phyloP scores from a whole-genome alignment of 1,140 invertebrate genomes.

The Cherax quadricarinatus region DNA sequence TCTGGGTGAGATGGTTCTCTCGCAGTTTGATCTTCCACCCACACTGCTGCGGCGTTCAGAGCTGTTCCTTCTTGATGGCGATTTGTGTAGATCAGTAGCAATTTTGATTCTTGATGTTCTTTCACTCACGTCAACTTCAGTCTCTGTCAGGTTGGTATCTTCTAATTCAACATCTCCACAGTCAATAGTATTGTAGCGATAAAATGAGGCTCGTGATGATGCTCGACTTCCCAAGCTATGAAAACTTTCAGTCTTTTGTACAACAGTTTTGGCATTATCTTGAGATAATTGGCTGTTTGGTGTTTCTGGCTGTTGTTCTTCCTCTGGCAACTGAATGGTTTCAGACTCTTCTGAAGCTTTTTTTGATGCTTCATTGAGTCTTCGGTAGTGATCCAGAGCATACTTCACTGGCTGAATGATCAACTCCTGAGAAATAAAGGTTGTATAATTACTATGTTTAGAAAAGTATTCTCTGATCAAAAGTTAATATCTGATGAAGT shows the following conservation, averaged over 20 bases:
- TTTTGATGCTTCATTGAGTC: conserved; percentile 82
- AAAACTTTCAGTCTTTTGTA: conserved; percentile 65
- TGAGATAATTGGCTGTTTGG: conserved; percentile 75
- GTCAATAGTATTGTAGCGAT: conserved; percentile 50
- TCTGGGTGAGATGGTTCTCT: conserved; percentile 60
- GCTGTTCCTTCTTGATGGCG: conserved; percentile 54
- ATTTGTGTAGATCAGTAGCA: conserved; percentile 77
- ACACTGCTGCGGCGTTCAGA: conserved; percentile 60
- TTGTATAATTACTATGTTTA: background rate
- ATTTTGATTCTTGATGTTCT: conserved; percentile 82
- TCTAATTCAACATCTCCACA: conserved; percentile 47
- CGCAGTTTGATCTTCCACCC: conserved; percentile 38
- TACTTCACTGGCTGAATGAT: conserved; percentile 82
- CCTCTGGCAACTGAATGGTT: conserved; percentile 6
- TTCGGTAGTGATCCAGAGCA: conserved; percentile 83
- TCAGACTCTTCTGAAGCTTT: conserved; percentile 80
- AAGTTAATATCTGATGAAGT: no score
- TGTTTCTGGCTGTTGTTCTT: conserved; percentile 77
- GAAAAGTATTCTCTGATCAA: background rate
- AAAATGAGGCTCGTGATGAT: conserved; percentile 43
- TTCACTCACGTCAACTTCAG: conserved; percentile 86
- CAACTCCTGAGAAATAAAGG: conserved; percentile 78
- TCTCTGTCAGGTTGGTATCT: conserved; percentile 74
- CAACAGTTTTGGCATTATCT: conserved; percentile 47
- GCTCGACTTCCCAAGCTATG: conserved; percentile 70